Percentiles rank a stretch among this genome's conserved stretches.
Conservation (phyloP, 1,140 invertebrate genomes). For the Neoseiulus cucumeris region DNA sequence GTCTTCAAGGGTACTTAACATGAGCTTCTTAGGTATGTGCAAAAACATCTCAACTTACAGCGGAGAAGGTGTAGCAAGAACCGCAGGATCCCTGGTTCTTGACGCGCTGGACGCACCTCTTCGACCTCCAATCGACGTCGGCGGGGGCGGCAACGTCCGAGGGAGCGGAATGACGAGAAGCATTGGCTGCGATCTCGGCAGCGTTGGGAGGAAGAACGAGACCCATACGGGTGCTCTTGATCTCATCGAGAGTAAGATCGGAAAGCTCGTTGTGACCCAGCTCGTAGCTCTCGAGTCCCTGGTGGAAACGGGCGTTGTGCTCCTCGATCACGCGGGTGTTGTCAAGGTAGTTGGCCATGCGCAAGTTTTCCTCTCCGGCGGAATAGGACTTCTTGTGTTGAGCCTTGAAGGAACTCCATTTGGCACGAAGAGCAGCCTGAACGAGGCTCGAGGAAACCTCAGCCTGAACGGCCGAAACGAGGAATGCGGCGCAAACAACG, state of each 20-base stretch:
- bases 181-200: background rate
- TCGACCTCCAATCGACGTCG: conserved; percentile 29
- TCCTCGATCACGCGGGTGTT: background rate
- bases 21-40: no score
- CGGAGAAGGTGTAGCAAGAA: conserved; percentile 24
- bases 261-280: background rate
- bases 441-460: background rate
- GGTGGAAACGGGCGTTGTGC: background rate
- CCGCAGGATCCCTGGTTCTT: conserved; percentile 30
- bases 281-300: background rate
- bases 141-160: conserved; percentile 14
- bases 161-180: background rate
- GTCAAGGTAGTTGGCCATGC: background rate
- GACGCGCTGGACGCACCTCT: conserved; percentile 31
- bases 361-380: background rate
- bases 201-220: background rate
- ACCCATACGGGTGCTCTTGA: background rate
- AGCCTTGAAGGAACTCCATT: background rate
- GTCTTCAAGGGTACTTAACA: background rate
- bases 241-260: background rate
- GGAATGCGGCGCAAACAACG: background rate
- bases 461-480: background rate
- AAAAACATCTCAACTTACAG: background rate
- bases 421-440: background rate
- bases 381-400: background rate